Base-by-base conservation (phyloP, 2,888 invertebrate genomes). In the Troides oblongomaculatus region DNA sequence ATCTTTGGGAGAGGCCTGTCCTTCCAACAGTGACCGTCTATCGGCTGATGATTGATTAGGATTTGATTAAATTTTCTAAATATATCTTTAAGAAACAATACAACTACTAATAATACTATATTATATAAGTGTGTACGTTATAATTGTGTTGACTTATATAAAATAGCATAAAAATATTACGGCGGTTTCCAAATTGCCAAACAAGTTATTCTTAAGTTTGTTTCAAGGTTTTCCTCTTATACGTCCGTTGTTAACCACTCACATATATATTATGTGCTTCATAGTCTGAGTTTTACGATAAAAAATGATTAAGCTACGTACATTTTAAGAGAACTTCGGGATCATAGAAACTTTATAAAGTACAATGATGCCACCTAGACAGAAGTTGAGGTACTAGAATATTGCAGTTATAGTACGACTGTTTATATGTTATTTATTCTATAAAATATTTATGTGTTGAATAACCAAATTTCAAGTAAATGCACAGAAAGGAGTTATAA, bases 191-290 rank as follows among this genome's bases (percentile, higher is more conserved):
- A 39, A 46, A 39, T 63, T 63, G 21, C 50, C 46, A 68, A 58
- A 63, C 68, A 59, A 68, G 63, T 63, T 68, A 46, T 62, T 43
- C 58, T 58, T 62, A 7, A 43, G 23, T 46, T 63, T 57, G 50
- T 12, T 63, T 72, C 72, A 75, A 75, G 74, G 73, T 75, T 75
- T 75, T 72, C 74, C 73, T 73, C 66, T 59, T 72, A 67, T 50
- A 36, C 61, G 50, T 62, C 50, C 57, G 53, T 63, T 68, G 59
- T 66, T 59, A 59, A 25, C 25, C 60, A 66, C 56, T 23, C 5
- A 21, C 14, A 12, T 57, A 57, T 1, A 58, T 23, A 23, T 58
- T 23, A 18, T 53, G n/a, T 53, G 8, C 57, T 12, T 25, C 23
- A 25, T 25, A 3, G 23, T 58, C n/a, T 53, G 6, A 18, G 18